Percentiles rank a stretch among this genome's conserved stretches.
These are phyloP conservation scores for Channa maculata DNA, from an alignment of 2,113 vertebrate species.

Conservation along the genomic window DNA sequence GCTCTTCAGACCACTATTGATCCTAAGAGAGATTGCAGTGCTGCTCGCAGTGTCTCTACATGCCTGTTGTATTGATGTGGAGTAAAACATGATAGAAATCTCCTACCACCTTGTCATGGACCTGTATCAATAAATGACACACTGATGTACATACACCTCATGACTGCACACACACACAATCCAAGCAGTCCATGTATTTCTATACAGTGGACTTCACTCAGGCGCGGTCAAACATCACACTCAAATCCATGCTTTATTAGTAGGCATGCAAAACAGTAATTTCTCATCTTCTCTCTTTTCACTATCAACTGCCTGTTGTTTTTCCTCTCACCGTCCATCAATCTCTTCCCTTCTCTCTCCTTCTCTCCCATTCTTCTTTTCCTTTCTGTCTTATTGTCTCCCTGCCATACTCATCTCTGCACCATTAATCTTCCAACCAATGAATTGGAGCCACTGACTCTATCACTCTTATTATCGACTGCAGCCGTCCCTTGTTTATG, in stretches of 20 bases:
- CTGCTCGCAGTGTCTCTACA: slow-evolving; percentile 19
- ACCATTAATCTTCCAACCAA: slow-evolving; percentile 78
- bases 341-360: slow-evolving; percentile 11
- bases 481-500: slow-evolving; percentile 74
- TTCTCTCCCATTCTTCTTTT: not conserved
- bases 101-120: slow-evolving; percentile 10
- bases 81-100: slow-evolving; percentile 15
- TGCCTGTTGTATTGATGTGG: slow-evolving; percentile 19
- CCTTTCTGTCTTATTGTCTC: slow-evolving; percentile 62
- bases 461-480: slow-evolving; percentile 76
- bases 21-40: slow-evolving; percentile 5
- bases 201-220: not conserved
- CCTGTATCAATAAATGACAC: not conserved
- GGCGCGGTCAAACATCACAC: not conserved
- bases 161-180: not conserved
- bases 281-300: slow-evolving; percentile 22
- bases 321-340: slow-evolving; percentile 38
- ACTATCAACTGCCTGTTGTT: slow-evolving; percentile 28
- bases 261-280: slow-evolving; percentile 17
- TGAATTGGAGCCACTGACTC: slow-evolving; percentile 77
- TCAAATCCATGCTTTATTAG: slow-evolving; percentile 12
- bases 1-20: slow-evolving; percentile 16
- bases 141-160: not conserved
- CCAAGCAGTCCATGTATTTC: not conserved
- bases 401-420: slow-evolving; percentile 55